Evolutionary conservation across 1,140 invertebrate species (phyloP).

Genomic region (Rhynchophorus ferrugineus): DNA sequence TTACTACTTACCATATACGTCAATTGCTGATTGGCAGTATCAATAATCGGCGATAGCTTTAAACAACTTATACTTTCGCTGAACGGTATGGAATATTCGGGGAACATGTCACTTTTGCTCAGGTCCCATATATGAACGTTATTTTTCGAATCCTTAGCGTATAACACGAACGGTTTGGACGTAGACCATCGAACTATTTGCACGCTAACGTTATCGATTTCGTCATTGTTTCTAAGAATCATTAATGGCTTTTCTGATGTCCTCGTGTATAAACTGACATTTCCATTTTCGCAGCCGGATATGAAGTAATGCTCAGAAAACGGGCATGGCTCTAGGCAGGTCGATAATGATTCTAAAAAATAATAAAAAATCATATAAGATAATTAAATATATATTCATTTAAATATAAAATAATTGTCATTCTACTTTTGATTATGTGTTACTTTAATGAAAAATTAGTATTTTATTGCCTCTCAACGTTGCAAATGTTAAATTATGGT

Average conservation of each 20-base stretch:
- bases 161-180: conserved; percentile 36
- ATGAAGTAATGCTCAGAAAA: conserved; percentile 35
- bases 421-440: no score
- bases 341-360: conserved; percentile 19
- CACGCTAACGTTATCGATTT: conserved; percentile 16
- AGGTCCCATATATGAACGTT: conserved; percentile 37
- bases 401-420: no score
- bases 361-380: neutral
- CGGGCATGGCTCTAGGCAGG: conserved; percentile 33
- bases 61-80: conserved; percentile 32
- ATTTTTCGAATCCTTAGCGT: conserved; percentile 32
- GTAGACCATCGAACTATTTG: conserved; percentile 35
- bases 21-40: conserved; percentile 16
- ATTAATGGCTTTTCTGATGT: conserved; percentile 31
- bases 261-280: conserved; percentile 31
- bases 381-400: neutral
- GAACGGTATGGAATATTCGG: conserved; percentile 31
- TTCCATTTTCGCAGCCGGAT: conserved; percentile 32
- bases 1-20: conserved; percentile 34
- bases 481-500: neutral
- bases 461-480: no score
- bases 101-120: conserved; percentile 34
- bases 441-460: no score
- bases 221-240: conserved; percentile 24
- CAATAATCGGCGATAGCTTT: conserved; percentile 25